Conservation (phyloP, 2,113 vertebrate genomes). For the Thunnus thynnus region DNA sequence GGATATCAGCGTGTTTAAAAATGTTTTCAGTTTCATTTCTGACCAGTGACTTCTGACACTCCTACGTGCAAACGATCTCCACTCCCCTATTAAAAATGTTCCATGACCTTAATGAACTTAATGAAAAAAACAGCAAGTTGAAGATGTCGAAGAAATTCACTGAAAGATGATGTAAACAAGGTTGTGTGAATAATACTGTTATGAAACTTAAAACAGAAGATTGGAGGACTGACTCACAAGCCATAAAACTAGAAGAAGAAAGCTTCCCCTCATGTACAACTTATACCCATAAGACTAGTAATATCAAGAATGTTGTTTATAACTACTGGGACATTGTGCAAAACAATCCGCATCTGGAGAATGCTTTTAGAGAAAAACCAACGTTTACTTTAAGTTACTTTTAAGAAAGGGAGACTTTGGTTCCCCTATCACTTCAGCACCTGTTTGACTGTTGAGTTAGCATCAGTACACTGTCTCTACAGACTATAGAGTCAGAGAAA, state of each 20-base stretch:
- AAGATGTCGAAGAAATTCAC: constrained; percentile 3
- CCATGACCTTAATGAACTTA: constrained; percentile 3
- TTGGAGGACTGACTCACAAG: constrained; percentile 12
- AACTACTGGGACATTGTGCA: constrained; percentile 24
- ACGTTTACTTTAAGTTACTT: constrained; percentile 1
- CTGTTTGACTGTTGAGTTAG: neutral
- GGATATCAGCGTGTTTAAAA: neutral
- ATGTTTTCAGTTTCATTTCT: neutral
- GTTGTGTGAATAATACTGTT: constrained; percentile 9
- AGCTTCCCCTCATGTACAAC: constrained; percentile 16
- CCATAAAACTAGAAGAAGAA: constrained; percentile 28
- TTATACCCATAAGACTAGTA: constrained; percentile 23
- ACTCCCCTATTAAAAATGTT: neutral
- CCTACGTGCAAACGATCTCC: neutral
- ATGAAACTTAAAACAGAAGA: constrained; percentile 25
- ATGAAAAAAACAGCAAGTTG: neutral
- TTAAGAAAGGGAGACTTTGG: neutral
- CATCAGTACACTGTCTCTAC: neutral
- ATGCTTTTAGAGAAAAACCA: constrained; percentile 8
- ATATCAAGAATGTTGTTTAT: constrained; percentile 32
- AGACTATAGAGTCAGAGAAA: constrained; percentile 11
- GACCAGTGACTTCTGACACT: neutral
- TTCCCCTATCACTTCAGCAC: neutral
- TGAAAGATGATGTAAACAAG: constrained; percentile 2
- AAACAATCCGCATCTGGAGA: constrained; percentile 47